Evolutionary conservation across 2,888 invertebrate species (phyloP), one percentile per base, ranked within the genome.

Genomic region (Apomyelois bistriatella): DNA sequence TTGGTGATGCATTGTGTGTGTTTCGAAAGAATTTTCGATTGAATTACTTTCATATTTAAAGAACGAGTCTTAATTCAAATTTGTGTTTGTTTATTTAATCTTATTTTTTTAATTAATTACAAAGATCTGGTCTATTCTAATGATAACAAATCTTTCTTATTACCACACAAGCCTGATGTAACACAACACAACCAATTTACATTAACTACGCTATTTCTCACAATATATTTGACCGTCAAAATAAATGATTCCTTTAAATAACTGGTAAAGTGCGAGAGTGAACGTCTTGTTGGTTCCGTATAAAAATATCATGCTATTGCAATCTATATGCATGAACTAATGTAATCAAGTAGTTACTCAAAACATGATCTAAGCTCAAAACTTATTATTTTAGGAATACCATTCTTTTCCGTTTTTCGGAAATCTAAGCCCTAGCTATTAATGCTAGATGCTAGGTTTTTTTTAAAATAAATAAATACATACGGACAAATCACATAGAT

Each of bases 11-110:
- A 37, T 37, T 48, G 36, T 36, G 22, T 46, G 30, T 16, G 37
- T 22, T 48, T 36, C 22, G 1, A 8, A 22, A 36, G 22, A 35
- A 17, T 35, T 48, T 37, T 48, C 22, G 48, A 37, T 36, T 22
- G 22, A 22, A 37, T 48, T n/a, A 9, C 36, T 48, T 48, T 48
- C 13, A 13, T 1, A 15, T 68, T 74, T 22, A 22, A 5, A 5
- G 22, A 22, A 22, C 5, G n/a, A n/a, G n/a, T 22, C 22, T 22
- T 22, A 22, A 22, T 22, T 22, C 22, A 22, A 22, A 22, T 22
- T 22, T 2, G 5, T 22, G 2, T 22, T 22, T 22, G 22, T 2
- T 22, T 2, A 22, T 22, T n/a, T n/a, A n/a, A n/a, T 22, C 22
- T 22, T 22, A 22, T 22, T 22, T 22, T 22, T 22, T 22, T 22